These are phyloP conservation scores for Thomomys bottae DNA, from an alignment of 2,113 vertebrate genomes.

Conservation along the genomic window DNA sequence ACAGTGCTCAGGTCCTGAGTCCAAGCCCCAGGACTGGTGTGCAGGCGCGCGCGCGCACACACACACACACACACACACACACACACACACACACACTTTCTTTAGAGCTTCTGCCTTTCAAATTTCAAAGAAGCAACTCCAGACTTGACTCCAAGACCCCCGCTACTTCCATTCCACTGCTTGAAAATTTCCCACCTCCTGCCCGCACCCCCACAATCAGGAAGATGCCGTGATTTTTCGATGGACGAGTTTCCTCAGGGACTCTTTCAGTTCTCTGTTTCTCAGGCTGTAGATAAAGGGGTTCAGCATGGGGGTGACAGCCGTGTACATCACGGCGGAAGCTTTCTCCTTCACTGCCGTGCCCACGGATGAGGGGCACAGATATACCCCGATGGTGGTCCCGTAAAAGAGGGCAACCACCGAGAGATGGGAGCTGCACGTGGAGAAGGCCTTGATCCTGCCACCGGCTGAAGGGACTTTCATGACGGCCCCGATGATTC, in stretches of 20 bases:
- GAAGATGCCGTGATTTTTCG: constrained; percentile 33
- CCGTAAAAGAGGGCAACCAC: constrained; percentile 73
- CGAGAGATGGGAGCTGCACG: constrained; percentile 77
- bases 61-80: too few species aligned
- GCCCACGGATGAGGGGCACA: constrained; percentile 65
- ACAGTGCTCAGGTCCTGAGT: too few species aligned
- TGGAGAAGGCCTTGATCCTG: constrained; percentile 76
- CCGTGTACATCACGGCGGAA: constrained; percentile 73
- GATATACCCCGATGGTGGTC: constrained; percentile 74
- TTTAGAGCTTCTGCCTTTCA: too few species aligned
- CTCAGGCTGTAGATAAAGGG: constrained; percentile 80
- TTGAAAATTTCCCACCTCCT: too few species aligned
- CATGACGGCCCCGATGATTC: constrained; percentile 51
- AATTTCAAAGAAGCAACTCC: too few species aligned
- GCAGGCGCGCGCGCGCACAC: too few species aligned
- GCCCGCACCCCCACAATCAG: background rate
- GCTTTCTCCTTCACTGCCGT: constrained; percentile 68
- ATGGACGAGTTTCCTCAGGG: constrained; percentile 48
- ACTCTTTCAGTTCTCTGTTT: constrained; percentile 71
- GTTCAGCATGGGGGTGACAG: constrained; percentile 76
- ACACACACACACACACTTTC: too few species aligned
- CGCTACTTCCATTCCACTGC: too few species aligned
- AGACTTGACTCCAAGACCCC: too few species aligned
- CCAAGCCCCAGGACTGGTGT: too few species aligned
- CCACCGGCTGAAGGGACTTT: constrained; percentile 58